Percentiles rank a stretch among this genome's conserved stretches.
phyloP scores from a whole-genome alignment of 23 tunicate species.

The Diplosoma virens region DNA sequence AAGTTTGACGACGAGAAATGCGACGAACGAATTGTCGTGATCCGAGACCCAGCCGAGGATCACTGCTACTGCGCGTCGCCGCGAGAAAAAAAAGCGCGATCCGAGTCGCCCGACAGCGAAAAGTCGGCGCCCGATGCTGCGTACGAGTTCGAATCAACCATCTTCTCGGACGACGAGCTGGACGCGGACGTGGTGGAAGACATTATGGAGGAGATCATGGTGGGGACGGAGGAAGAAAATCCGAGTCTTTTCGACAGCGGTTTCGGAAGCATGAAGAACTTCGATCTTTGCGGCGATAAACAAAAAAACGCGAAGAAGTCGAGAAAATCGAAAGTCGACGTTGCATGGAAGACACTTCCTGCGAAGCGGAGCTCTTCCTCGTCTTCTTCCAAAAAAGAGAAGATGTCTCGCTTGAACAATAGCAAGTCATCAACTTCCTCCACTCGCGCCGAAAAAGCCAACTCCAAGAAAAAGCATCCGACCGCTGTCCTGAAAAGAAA shows the following conservation, averaged over 20 bases:
- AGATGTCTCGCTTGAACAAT: too few species aligned
- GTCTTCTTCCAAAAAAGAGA: too few species aligned
- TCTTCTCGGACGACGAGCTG: slow-evolving; percentile 31
- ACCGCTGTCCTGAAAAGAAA: too few species aligned
- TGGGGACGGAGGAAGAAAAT: slow-evolving; percentile 16
- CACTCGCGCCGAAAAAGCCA: too few species aligned
- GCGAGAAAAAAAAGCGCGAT: slow-evolving; percentile 5
- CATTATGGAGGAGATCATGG: slow-evolving; percentile 30
- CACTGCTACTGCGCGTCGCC: slow-evolving; percentile 54
- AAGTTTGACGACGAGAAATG: background rate
- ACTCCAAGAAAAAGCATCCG: too few species aligned
- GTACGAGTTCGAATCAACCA: slow-evolving; percentile 81
- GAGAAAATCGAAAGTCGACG: background rate
- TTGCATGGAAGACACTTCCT: too few species aligned
- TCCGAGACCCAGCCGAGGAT: slow-evolving; percentile 53
- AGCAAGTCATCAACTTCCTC: too few species aligned
- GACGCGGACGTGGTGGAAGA: slow-evolving; percentile 34
- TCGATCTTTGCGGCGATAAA: background rate
- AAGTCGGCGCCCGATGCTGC: slow-evolving; percentile 90
- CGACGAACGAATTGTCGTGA: slow-evolving; percentile 38
- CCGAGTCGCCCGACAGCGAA: slow-evolving; percentile 61
- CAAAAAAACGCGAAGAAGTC: background rate
- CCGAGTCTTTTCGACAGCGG: slow-evolving; percentile 67
- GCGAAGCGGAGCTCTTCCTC: background rate
- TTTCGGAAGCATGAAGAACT: slow-evolving; percentile 58